A percentile compares a stretch with the other conserved stretches of the same genome.
Conservation (phyloP, 2,113 vertebrate species). For the Dicerorhinus sumatrensis region DNA sequence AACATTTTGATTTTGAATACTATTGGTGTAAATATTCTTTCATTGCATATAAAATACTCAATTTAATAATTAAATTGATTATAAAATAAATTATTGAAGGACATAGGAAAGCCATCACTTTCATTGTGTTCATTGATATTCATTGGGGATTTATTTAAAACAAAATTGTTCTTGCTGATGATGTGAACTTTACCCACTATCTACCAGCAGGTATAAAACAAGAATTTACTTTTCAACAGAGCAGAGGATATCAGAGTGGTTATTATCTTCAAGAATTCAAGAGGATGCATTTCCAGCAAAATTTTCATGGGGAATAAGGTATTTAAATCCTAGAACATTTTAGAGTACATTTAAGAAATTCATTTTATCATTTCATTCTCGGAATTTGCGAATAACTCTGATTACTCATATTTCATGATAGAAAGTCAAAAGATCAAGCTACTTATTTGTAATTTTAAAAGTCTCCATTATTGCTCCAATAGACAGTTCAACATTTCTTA, state of each 20-base stretch:
- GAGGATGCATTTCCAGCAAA: neutral
- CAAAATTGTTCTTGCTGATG: neutral
- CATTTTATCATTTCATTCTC: slow-evolving; percentile 56
- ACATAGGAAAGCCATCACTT: neutral
- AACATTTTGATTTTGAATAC: neutral
- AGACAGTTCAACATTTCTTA: slow-evolving; percentile 49
- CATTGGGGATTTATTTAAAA: slow-evolving; percentile 11
- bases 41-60: neutral
- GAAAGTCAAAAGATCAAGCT: slow-evolving; percentile 66
- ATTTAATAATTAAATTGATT: slow-evolving; percentile 13
- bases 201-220: neutral
- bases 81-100: neutral
- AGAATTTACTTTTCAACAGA: slow-evolving; percentile 10
- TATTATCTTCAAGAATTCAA: slow-evolving; percentile 34
- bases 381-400: slow-evolving; percentile 57
- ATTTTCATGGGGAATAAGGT: neutral
- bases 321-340: slow-evolving; percentile 47
- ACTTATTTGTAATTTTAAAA: slow-evolving; percentile 46
- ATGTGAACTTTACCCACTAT: neutral
- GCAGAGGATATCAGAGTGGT: neutral
- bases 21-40: neutral
- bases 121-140: neutral
- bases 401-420: slow-evolving; percentile 49
- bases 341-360: slow-evolving; percentile 43
- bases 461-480: neutral